Conservation (phyloP, 2,888 invertebrate genomes). For the Campoplex nolae region DNA sequence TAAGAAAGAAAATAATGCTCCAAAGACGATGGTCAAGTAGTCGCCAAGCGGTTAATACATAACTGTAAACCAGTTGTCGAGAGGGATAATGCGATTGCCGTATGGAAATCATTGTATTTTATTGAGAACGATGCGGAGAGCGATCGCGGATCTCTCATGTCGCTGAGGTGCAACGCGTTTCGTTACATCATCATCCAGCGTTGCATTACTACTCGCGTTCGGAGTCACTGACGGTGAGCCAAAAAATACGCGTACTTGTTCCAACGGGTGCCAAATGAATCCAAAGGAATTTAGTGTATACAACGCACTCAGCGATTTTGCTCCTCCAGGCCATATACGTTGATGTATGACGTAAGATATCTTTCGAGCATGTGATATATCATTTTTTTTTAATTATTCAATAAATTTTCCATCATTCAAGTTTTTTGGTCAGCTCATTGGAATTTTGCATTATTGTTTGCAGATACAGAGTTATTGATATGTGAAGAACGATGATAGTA, state of each 20-base stretch:
- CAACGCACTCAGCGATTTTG: slow-evolving; percentile 73
- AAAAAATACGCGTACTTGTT: slow-evolving; percentile 36
- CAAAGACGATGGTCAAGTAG: slow-evolving; percentile 59
- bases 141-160: slow-evolving; percentile 42
- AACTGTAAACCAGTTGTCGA: slow-evolving; percentile 78
- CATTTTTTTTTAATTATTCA: background rate
- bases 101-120: slow-evolving; percentile 79
- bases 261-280: slow-evolving; percentile 42
- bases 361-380: background rate
- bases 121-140: slow-evolving; percentile 70
- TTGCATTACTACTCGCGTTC: slow-evolving; percentile 26
- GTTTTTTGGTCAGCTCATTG: background rate
- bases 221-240: slow-evolving; percentile 32
- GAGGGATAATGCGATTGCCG: slow-evolving; percentile 76
- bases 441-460: background rate
- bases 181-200: slow-evolving; percentile 57
- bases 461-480: background rate
- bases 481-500: background rate
- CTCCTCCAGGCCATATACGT: slow-evolving; percentile 76
- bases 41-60: slow-evolving; percentile 72
- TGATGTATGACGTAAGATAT: slow-evolving; percentile 66
- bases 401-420: background rate
- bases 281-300: slow-evolving; percentile 36
- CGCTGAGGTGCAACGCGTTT: slow-evolving; percentile 40
- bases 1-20: slow-evolving; percentile 53